Conservation (phyloP, 2,888 invertebrate genomes). For the Tipula lateralis region DNA sequence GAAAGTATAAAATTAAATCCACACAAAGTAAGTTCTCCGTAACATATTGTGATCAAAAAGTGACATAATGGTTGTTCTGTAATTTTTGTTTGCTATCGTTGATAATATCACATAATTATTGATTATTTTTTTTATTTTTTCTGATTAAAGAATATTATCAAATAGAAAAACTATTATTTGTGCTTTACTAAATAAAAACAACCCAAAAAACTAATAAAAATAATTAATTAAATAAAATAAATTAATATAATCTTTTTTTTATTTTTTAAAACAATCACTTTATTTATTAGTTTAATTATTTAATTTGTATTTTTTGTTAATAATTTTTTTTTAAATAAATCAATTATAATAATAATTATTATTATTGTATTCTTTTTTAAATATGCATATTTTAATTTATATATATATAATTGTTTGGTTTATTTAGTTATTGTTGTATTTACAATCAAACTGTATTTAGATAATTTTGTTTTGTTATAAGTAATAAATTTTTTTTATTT, state of each 20-base stretch:
- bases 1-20: background rate
- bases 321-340: slow-evolving; percentile 12
- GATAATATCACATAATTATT: slow-evolving; percentile 28
- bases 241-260: background rate
- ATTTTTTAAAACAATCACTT: slow-evolving; percentile 26
- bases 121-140: background rate
- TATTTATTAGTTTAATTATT: slow-evolving; percentile 26
- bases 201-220: background rate
- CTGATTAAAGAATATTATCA: slow-evolving; percentile 27
- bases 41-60: background rate
- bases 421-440: slow-evolving; percentile 27
- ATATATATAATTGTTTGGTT: slow-evolving; percentile 21
- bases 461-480: background rate
- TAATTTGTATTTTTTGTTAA: background rate
- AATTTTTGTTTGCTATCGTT: background rate
- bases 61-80: slow-evolving; percentile 1
- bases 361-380: slow-evolving; percentile 24
- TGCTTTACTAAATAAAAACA: too few relatives aligned
- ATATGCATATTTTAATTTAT: background rate
- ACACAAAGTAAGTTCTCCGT: background rate
- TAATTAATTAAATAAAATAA: slow-evolving; percentile 12
- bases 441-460: slow-evolving; percentile 26
- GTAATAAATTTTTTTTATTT: slow-evolving; percentile 3
- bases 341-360: slow-evolving; percentile 15
- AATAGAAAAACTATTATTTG: background rate